A percentile compares a stretch with the other conserved stretches of the same genome.
These are phyloP conservation scores for Spea bombifrons DNA, from an alignment of 2,113 vertebrate genomes.

Conservation along the genomic window DNA sequence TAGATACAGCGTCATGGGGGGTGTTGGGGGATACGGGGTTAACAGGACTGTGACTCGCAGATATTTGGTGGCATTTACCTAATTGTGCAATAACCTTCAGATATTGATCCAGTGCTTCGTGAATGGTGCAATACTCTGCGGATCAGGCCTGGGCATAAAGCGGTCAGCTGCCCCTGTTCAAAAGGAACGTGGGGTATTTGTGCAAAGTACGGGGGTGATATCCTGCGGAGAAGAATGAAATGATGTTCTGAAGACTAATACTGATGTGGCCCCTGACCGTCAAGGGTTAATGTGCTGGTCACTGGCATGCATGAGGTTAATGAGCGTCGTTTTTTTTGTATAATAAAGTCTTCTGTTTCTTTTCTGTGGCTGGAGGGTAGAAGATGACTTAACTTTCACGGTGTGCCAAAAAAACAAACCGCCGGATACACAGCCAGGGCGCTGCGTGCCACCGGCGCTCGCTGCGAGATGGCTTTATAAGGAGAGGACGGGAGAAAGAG, in stretches of 20 bases:
- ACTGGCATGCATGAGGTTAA: background rate
- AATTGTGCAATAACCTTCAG: background rate
- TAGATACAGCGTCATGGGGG: background rate
- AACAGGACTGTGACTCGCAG: background rate
- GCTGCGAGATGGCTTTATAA: slow-evolving; percentile 21
- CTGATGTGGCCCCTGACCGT: background rate
- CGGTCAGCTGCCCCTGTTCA: no score
- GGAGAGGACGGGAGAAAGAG: background rate
- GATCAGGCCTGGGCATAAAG: background rate
- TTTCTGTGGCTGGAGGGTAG: background rate
- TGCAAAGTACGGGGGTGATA: no score
- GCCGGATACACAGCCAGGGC: background rate
- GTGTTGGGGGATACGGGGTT: background rate
- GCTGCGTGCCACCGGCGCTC: slow-evolving; percentile 8
- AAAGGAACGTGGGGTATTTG: no score
- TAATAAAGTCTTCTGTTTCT: slow-evolving; percentile 26
- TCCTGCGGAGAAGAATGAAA: no score
- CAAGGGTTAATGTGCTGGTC: slow-evolving; percentile 15
- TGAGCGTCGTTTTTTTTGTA: slow-evolving; percentile 2
- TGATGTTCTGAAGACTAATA: no score
- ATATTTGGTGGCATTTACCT: background rate
- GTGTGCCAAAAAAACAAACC: slow-evolving; percentile 16
- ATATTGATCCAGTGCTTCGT: no score
- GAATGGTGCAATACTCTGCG: background rate
- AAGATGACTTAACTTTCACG: background rate